phyloP scores from a whole-genome alignment of 64 coral and sea anemone genomes.

The Cladopsammia gracilis region DNA sequence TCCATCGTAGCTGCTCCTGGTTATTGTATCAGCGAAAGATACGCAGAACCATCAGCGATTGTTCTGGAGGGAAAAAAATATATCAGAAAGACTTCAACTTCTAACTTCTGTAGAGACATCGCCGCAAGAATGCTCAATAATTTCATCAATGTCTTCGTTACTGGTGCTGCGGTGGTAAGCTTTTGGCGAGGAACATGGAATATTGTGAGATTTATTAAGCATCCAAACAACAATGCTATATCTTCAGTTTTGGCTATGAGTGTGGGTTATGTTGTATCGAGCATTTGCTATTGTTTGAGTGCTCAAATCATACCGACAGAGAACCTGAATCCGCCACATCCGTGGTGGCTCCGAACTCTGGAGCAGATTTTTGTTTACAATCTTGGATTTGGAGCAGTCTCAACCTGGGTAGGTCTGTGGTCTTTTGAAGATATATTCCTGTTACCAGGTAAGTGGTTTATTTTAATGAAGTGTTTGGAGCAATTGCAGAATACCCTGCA shows the following conservation, averaged over 20 bases:
- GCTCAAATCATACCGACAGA: slow-evolving; percentile 7
- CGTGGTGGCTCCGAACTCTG: background rate
- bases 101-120: background rate
- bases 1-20: slow-evolving; percentile 22
- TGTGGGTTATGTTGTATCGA: slow-evolving; percentile 1
- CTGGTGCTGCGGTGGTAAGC: slow-evolving; percentile 16
- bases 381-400: slow-evolving; percentile 36
- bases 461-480: too few relatives aligned
- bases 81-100: background rate
- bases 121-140: background rate
- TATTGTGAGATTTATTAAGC: background rate
- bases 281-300: slow-evolving; percentile 4
- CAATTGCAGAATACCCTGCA: too few relatives aligned
- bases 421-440: slow-evolving; percentile 22
- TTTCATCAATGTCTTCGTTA: slow-evolving; percentile 34
- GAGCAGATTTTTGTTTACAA: slow-evolving; percentile 58
- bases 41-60: background rate
- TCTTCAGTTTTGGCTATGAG: background rate
- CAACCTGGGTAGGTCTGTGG: slow-evolving; percentile 50
- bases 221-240: background rate
- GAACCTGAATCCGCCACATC: background rate
- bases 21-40: slow-evolving; percentile 17
- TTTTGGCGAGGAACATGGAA: slow-evolving; percentile 77
- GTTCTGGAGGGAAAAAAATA: background rate
- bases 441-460: slow-evolving; percentile 17